phyloP scores from a whole-genome alignment of 1,140 invertebrate genomes.

The Atta cephalotes region DNA sequence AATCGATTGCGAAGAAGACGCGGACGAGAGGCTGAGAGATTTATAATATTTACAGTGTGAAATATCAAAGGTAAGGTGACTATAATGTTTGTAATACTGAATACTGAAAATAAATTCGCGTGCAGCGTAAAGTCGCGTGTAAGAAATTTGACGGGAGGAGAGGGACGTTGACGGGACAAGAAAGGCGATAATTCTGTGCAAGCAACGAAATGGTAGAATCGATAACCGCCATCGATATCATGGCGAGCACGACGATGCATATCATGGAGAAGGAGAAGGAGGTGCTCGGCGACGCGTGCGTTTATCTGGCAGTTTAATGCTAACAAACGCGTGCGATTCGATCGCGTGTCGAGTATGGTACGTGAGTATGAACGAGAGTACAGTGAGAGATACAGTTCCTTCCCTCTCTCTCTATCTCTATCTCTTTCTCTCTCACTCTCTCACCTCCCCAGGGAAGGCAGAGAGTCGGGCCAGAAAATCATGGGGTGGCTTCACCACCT shows the following conservation, averaged over 20 bases:
- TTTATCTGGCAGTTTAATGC: conserved; percentile 70
- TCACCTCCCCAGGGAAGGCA: conserved; percentile 40
- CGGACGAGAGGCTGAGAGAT: neutral
- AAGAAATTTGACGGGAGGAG: neutral
- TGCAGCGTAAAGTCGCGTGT: neutral
- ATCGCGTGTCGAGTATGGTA: conserved; percentile 72
- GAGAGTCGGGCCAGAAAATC: conserved; percentile 74
- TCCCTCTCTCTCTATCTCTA: neutral
- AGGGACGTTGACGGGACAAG: neutral
- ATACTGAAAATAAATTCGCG: conserved; percentile 13
- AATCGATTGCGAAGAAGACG: conserved; percentile 10
- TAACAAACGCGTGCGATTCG: conserved; percentile 72
- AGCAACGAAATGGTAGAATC: conserved; percentile 36
- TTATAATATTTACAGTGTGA: conserved; percentile 30
- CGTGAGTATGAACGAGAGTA: conserved; percentile 45
- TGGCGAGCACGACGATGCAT: conserved; percentile 33
- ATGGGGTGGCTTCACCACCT: conserved; percentile 77
- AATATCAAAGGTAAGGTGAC: conserved; percentile 28
- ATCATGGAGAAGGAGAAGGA: conserved; percentile 6
- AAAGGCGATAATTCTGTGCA: conserved; percentile 15
- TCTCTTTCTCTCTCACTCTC: conserved; percentile 8
- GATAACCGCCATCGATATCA: conserved; percentile 37
- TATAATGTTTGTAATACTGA: neutral
- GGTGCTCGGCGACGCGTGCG: conserved; percentile 45
- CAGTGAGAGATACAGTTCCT: conserved; percentile 3